These are phyloP conservation scores for Lonchura striata DNA, from an alignment of 2,113 vertebrate genomes.

Conservation along the genomic window DNA sequence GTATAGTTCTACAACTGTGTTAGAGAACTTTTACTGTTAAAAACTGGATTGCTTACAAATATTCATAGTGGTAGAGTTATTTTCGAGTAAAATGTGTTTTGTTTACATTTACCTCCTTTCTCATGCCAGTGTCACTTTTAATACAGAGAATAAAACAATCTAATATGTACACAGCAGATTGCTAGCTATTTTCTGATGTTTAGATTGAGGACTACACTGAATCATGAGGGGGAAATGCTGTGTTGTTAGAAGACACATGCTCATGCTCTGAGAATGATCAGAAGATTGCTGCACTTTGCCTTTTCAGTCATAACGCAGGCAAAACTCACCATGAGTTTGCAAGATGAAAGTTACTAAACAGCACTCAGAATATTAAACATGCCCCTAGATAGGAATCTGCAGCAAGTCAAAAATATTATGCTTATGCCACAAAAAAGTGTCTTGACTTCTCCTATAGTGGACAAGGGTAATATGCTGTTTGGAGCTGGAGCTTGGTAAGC, in stretches of 20 bases:
- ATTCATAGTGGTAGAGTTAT: neutral
- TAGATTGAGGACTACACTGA: neutral
- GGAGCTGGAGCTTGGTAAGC: neutral
- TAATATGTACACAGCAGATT: neutral
- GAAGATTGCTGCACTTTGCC: neutral
- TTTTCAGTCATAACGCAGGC: neutral
- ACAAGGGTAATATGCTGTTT: neutral
- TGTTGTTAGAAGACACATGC: neutral
- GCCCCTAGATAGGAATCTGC: neutral
- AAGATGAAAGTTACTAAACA: neutral
- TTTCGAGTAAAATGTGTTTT: neutral
- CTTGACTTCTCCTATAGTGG: neutral
- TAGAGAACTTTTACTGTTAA: neutral
- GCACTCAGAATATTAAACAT: neutral
- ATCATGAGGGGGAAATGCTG: neutral
- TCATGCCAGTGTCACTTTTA: neutral
- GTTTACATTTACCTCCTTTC: neutral
- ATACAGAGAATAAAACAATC: neutral
- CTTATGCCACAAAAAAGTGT: neutral
- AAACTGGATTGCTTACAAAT: neutral
- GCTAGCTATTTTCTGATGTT: neutral
- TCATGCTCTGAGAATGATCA: neutral
- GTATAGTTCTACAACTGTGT: neutral
- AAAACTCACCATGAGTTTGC: neutral
- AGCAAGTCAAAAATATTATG: neutral